These are phyloP conservation scores for Cotesia typhae DNA, from an alignment of 1,140 invertebrate species.

Conservation along the genomic window DNA sequence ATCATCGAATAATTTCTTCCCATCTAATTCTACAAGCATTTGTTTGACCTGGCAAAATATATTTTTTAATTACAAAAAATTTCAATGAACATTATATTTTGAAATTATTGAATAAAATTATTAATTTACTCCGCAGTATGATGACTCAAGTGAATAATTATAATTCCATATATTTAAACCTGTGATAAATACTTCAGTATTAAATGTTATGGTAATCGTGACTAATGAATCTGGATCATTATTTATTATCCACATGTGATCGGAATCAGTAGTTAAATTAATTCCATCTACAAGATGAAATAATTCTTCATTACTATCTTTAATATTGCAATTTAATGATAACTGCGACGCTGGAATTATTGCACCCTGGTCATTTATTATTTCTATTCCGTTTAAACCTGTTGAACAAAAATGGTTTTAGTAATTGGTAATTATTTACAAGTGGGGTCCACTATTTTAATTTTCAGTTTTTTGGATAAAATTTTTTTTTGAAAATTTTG, in stretches of 20 bases:
- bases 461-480: no score
- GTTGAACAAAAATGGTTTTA: not conserved
- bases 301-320: slow-evolving; percentile 45
- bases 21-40: slow-evolving; percentile 55
- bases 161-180: slow-evolving; percentile 83
- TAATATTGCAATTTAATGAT: slow-evolving; percentile 42
- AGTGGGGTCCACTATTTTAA: no score
- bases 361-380: slow-evolving; percentile 58
- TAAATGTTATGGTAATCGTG: slow-evolving; percentile 67
- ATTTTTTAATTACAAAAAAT: slow-evolving; percentile 1
- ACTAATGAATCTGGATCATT: slow-evolving; percentile 59
- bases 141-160: slow-evolving; percentile 76
- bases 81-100: slow-evolving; percentile 8
- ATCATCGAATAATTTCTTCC: slow-evolving; percentile 48
- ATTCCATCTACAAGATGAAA: slow-evolving; percentile 67
- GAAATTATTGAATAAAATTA: slow-evolving; percentile 43
- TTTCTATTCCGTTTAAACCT: slow-evolving; percentile 68
- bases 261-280: slow-evolving; percentile 69
- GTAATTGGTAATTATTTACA: no score
- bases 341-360: slow-evolving; percentile 47
- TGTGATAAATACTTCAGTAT: slow-evolving; percentile 65
- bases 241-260: slow-evolving; percentile 71
- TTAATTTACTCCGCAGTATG: slow-evolving; percentile 73
- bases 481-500: no score
- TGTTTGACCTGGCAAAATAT: slow-evolving; percentile 54